A percentile compares a stretch with the other conserved stretches of the same genome.
Evolutionary conservation across 1,140 invertebrate genomes (phyloP).

Genomic region (Saccostrea echinata): DNA sequence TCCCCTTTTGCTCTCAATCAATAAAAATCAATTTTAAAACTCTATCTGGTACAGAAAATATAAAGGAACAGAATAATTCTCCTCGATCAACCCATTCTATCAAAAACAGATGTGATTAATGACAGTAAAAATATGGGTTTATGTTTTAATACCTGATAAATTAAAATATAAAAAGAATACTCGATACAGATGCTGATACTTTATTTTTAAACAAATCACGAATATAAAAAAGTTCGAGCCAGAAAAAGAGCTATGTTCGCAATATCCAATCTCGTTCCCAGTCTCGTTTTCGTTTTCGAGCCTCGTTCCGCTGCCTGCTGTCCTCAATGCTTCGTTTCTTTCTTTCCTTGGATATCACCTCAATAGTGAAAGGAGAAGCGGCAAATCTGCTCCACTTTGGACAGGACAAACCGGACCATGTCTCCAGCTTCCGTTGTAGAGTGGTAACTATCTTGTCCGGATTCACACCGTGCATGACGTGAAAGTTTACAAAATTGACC

Average conservation of each 20-base stretch:
- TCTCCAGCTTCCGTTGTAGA: slow-evolving; percentile 61
- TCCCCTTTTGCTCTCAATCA: too few relatives aligned
- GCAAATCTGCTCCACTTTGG: slow-evolving; percentile 59
- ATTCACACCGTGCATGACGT: slow-evolving; percentile 43
- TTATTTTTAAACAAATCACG: background rate
- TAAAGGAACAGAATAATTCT: too few relatives aligned
- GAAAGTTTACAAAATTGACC: slow-evolving; percentile 52
- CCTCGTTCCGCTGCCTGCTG: slow-evolving; percentile 57
- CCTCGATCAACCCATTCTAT: too few relatives aligned
- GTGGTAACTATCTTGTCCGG: slow-evolving; percentile 48
- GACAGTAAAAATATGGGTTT: too few relatives aligned
- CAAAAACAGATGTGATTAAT: too few relatives aligned
- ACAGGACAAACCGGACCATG: slow-evolving; percentile 58
- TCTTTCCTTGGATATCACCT: slow-evolving; percentile 38
- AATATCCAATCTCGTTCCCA: slow-evolving; percentile 64
- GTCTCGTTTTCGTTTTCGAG: slow-evolving; percentile 50
- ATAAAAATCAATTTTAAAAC: too few relatives aligned
- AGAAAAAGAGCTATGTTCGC: background rate
- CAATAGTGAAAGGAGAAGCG: slow-evolving; percentile 55
- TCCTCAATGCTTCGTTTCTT: slow-evolving; percentile 54
- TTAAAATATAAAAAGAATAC: too few relatives aligned
- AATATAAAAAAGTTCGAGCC: background rate
- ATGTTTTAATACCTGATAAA: too few relatives aligned
- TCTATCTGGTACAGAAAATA: too few relatives aligned
- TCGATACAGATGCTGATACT: background rate